Conservation (phyloP, 2,113 vertebrate species). For the Mohoua ochrocephala region DNA sequence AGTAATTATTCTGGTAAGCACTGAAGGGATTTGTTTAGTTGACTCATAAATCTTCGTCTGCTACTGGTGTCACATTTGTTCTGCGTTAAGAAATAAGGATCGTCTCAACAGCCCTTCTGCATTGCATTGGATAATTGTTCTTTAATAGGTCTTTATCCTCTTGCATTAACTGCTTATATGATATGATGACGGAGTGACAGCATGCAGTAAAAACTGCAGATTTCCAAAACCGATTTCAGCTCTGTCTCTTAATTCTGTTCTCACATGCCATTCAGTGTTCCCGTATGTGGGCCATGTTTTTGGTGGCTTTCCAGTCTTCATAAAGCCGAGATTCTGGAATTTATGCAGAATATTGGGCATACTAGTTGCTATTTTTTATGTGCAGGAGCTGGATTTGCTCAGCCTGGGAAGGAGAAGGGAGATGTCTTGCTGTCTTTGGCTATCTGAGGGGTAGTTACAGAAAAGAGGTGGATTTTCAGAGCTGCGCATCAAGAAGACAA, state of each 20-base stretch:
- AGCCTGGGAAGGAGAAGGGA: background rate
- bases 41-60: background rate
- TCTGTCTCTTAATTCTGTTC: background rate
- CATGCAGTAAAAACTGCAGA: background rate
- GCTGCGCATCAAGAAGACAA: background rate
- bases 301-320: background rate
- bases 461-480: background rate
- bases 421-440: background rate
- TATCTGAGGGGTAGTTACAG: background rate
- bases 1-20: conserved; percentile 79
- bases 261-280: background rate
- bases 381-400: background rate
- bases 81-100: background rate
- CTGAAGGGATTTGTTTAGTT: background rate
- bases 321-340: background rate
- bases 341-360: background rate
- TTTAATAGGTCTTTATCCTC: background rate
- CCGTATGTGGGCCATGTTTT: background rate
- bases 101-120: background rate
- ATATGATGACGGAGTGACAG: background rate
- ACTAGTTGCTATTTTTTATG: background rate
- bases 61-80: background rate
- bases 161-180: background rate
- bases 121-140: background rate
- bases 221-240: background rate